Conservation (phyloP, 2,888 invertebrate species). For the Polydrusus tereticollis region DNA sequence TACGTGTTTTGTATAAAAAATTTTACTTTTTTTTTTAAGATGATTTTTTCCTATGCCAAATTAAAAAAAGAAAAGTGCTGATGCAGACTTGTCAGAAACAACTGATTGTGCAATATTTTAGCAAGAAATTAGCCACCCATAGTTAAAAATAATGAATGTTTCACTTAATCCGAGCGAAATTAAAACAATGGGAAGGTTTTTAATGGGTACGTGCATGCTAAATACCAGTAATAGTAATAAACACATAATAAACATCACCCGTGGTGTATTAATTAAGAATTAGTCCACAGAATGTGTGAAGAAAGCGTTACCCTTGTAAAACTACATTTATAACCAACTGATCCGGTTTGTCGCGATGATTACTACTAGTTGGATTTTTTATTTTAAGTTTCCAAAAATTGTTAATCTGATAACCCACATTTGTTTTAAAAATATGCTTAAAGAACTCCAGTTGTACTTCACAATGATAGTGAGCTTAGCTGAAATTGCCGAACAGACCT, state of each 20-base stretch:
- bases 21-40: no score
- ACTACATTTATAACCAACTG: slow-evolving; percentile 10
- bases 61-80: no score
- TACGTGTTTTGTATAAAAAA: no score
- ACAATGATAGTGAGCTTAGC: no score
- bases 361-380: neutral
- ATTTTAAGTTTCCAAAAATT: neutral
- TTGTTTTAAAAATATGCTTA: no score
- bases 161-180: slow-evolving; percentile 9
- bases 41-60: no score
- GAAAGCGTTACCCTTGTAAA: slow-evolving; percentile 29
- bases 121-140: neutral
- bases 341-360: slow-evolving; percentile 17
- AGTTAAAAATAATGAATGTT: slow-evolving; percentile 5
- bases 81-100: neutral
- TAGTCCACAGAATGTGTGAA: slow-evolving; percentile 35
- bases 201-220: slow-evolving; percentile 23
- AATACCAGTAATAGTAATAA: slow-evolving; percentile 19
- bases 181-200: slow-evolving; percentile 29
- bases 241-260: slow-evolving; percentile 21
- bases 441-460: no score
- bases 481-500: no score
- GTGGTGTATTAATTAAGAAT: slow-evolving; percentile 22
- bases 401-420: neutral
- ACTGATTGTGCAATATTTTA: neutral